Conservation (phyloP, 2,113 vertebrate genomes). For the Antechinus stuartii region DNA sequence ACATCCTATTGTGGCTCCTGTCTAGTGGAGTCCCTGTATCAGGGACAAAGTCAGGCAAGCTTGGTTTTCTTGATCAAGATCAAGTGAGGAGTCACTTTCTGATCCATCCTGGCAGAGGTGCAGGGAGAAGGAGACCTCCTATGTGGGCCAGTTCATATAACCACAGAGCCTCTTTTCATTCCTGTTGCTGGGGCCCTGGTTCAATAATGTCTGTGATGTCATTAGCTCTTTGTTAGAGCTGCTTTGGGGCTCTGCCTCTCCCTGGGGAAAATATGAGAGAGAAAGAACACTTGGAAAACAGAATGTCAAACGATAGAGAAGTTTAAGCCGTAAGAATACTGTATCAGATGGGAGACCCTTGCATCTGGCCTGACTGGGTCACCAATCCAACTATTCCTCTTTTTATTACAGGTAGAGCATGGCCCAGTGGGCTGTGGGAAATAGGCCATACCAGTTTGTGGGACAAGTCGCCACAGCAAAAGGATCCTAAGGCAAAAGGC, state of each 20-base stretch:
- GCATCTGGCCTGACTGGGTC: background rate
- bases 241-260: background rate
- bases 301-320: constrained; percentile 19
- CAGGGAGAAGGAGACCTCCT: background rate
- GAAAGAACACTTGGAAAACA: constrained; percentile 9
- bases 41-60: background rate
- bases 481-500: constrained; percentile 27
- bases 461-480: constrained; percentile 53
- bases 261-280: background rate
- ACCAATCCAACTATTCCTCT: background rate
- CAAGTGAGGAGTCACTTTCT: background rate
- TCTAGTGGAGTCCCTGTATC: background rate
- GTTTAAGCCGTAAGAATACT: background rate
- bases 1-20: background rate
- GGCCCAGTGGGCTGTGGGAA: background rate
- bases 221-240: constrained; percentile 21
- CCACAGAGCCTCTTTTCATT: background rate
- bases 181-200: background rate
- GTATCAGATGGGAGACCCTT: background rate
- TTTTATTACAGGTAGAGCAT: background rate
- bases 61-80: background rate
- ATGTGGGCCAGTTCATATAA: background rate
- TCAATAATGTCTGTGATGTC: background rate
- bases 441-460: background rate
- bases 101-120: background rate